These are phyloP conservation scores for Candidula unifasciata DNA, from an alignment of 2,888 invertebrate genomes.

Conservation along the genomic window DNA sequence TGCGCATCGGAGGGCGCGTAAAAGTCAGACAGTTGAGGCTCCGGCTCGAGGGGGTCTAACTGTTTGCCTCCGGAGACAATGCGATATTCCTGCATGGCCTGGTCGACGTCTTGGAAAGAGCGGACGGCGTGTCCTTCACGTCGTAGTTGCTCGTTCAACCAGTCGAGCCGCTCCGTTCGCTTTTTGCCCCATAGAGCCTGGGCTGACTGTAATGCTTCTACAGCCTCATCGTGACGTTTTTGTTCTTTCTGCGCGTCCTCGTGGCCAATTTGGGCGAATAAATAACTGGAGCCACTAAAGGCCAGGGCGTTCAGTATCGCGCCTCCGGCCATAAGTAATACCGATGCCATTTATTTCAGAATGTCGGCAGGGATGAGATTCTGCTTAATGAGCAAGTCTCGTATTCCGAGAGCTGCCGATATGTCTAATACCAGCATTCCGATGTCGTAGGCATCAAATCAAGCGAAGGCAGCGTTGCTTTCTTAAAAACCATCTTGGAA, in stretches of 20 bases:
- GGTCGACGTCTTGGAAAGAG: slow-evolving; percentile 17
- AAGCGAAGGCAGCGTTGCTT: no score
- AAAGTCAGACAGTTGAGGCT: neutral
- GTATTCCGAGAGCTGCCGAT: no score
- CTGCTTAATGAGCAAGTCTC: no score
- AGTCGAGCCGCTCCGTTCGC: neutral
- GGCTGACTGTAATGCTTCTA: neutral
- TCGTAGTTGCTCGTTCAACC: neutral
- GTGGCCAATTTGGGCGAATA: no score
- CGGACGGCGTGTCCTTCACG: neutral
- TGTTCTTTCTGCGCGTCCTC: neutral
- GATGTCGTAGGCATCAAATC: no score
- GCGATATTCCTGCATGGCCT: slow-evolving; percentile 1
- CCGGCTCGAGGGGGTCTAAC: neutral
- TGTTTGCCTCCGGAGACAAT: neutral
- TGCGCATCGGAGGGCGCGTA: neutral
- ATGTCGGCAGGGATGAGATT: no score
- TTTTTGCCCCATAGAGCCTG: neutral
- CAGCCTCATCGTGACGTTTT: slow-evolving; percentile 19
- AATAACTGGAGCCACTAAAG: no score
- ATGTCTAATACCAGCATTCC: no score
- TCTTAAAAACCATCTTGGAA: no score
- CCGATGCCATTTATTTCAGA: no score
- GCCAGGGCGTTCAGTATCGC: no score
- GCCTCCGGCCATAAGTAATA: no score